A percentile compares a stretch with the other conserved stretches of the same genome.
Evolutionary conservation across 2,113 vertebrate genomes (phyloP).

Genomic region (Jaculus jaculus): DNA sequence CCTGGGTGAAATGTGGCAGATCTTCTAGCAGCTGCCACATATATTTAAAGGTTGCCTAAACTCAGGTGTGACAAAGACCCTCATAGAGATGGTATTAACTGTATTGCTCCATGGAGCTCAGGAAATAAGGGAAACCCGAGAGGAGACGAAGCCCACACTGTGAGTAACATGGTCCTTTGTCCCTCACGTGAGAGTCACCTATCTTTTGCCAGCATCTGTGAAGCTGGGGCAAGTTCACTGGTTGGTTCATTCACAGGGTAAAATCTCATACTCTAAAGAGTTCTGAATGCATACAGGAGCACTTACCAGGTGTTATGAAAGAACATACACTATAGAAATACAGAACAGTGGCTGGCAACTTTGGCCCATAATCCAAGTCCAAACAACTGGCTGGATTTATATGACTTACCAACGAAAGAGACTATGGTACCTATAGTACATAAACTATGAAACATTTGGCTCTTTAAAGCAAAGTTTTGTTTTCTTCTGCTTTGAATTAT

Average conservation of each 20-base stretch:
- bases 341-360: neutral
- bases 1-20: neutral
- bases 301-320: conserved; percentile 14
- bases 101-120: neutral
- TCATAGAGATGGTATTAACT: no score
- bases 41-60: neutral
- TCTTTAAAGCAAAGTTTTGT: neutral
- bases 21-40: neutral
- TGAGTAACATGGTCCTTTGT: neutral
- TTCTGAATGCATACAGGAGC: neutral
- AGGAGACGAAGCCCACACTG: conserved; percentile 38
- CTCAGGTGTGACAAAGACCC: neutral
- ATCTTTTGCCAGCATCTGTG: neutral
- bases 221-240: neutral
- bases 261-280: neutral
- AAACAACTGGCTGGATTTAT: neutral
- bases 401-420: conserved; percentile 14
- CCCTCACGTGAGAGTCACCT: neutral
- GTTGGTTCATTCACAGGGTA: neutral
- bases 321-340: no score
- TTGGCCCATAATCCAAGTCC: neutral
- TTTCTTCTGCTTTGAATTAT: neutral
- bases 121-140: neutral
- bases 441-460: neutral
- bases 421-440: neutral